Base-by-base conservation (phyloP, 1,140 invertebrate species). In the Drosophila parabipectinata region DNA sequence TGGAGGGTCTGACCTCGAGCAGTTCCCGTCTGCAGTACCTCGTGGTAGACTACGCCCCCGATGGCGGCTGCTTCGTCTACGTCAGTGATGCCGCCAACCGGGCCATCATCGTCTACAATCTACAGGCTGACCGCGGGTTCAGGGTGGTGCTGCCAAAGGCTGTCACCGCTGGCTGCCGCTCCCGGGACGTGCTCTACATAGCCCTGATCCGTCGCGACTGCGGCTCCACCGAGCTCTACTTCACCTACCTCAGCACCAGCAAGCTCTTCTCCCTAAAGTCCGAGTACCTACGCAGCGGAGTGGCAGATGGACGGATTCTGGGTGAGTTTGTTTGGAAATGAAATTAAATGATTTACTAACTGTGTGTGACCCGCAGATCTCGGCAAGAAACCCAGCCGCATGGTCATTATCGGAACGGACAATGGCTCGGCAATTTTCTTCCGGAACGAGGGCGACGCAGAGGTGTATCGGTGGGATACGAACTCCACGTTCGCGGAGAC, bases 51-150 rank as follows among this genome's bases (percentile, higher is more conserved):
- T 94, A 94, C 72, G 69, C 82, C 0, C 77, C 80, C 10, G 93
- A 94, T 60, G 93, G 93, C 1, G 89, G 92, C 0, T 91, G 87
- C 53, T 94, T 93, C 62, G 87, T 94, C 9, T 95, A 95, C 73
- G 92, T 95, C 1, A 94, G 93, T 21, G 95, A 95, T 90, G 94
- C 94, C 1, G 94, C 94, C 1, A 92, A 93, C 10, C 90, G 94
- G 14, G 93, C 94, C 0, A 94, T 95, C 24, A 90, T 95, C 8
- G 95, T 95, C 0, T 95, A 94, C 64, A 94, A 95, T 72, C 93
- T 95, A 1, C 92, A 92, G 18, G 92, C 92, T 2, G 92, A 92
- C 73, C 93, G 92, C 10, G 94, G 94, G 5, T 95, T 93, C 60
- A 91, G 94, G 30, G 93, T 95, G 0, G 92, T 94, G 1, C 76